phyloP scores from a whole-genome alignment of 2,888 invertebrate genomes.

The Sturmia bella region DNA sequence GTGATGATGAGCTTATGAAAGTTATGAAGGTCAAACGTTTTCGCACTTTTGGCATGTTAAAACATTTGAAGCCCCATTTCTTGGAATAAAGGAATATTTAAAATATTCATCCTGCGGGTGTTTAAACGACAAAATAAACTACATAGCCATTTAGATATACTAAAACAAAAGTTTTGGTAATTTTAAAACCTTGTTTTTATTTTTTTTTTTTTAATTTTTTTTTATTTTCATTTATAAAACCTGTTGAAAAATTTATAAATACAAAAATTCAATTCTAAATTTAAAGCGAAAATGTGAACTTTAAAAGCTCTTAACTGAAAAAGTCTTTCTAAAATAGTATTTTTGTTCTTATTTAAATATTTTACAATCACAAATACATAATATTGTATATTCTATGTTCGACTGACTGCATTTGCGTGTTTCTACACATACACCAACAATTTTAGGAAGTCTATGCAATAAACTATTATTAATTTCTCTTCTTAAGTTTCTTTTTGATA shows the following conservation, averaged over 20 bases:
- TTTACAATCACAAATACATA: slow-evolving; percentile 23
- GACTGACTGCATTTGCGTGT: slow-evolving; percentile 49
- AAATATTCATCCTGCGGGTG: slow-evolving; percentile 13
- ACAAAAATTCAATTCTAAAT: slow-evolving; percentile 11
- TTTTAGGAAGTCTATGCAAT: slow-evolving; percentile 41
- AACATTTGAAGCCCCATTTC: slow-evolving; percentile 95
- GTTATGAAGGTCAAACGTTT: slow-evolving; percentile 96
- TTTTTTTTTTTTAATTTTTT: slow-evolving; percentile 29
- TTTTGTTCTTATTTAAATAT: slow-evolving; percentile 32
- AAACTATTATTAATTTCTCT: slow-evolving; percentile 51
- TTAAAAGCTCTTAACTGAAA: slow-evolving; percentile 4
- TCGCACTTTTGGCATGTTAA: slow-evolving; percentile 98
- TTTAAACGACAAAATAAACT: slow-evolving; percentile 41
- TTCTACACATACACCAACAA: slow-evolving; percentile 17
- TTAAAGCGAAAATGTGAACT: neutral
- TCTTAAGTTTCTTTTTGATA: slow-evolving; percentile 51
- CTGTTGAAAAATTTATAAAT: slow-evolving; percentile 38
- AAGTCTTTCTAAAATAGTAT: slow-evolving; percentile 40
- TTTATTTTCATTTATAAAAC: neutral
- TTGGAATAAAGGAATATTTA: slow-evolving; percentile 72
- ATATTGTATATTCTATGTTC: neutral
- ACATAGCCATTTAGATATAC: slow-evolving; percentile 50
- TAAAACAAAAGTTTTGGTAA: slow-evolving; percentile 55
- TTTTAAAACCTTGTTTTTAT: slow-evolving; percentile 34
- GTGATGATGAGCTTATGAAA: slow-evolving; percentile 93